Evolutionary conservation across 2,113 vertebrate genomes (phyloP).

Genomic region (Neolamprologus sp.): DNA sequence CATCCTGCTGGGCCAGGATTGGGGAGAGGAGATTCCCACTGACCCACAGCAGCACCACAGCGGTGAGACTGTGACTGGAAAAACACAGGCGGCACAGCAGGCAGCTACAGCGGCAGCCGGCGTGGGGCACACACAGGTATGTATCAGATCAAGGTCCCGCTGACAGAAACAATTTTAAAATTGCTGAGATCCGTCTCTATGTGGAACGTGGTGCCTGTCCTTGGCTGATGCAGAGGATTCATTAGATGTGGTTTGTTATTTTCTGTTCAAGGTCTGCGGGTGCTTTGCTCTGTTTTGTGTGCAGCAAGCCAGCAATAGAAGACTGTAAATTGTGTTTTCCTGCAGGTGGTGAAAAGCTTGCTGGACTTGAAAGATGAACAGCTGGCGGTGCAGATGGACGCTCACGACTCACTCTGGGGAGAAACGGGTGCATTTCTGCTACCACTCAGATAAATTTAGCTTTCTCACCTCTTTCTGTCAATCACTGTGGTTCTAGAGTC

Average conservation of each 20-base stretch:
- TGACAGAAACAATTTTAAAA: background rate
- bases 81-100: constrained; percentile 78
- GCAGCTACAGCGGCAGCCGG: constrained; percentile 84
- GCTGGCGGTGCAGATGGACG: constrained; percentile 80
- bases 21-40: constrained; percentile 57
- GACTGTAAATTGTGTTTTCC: constrained; percentile 45
- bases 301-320: background rate
- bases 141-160: background rate
- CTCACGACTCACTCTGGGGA: constrained; percentile 90
- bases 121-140: constrained; percentile 87
- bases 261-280: constrained; percentile 5
- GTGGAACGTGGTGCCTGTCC: background rate
- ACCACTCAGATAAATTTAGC: constrained; percentile 53
- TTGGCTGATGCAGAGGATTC: background rate
- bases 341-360: constrained; percentile 86
- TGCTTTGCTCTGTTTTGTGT: constrained; percentile 3
- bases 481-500: constrained; percentile 10
- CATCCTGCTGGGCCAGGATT: constrained; percentile 77
- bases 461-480: constrained; percentile 45
- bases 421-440: constrained; percentile 85
- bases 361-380: constrained; percentile 78
- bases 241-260: background rate
- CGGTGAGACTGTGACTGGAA: constrained; percentile 34
- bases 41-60: constrained; percentile 56
- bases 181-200: background rate